phyloP scores from a whole-genome alignment of 2,888 invertebrate species.

The Tolmerus cingulatus region DNA sequence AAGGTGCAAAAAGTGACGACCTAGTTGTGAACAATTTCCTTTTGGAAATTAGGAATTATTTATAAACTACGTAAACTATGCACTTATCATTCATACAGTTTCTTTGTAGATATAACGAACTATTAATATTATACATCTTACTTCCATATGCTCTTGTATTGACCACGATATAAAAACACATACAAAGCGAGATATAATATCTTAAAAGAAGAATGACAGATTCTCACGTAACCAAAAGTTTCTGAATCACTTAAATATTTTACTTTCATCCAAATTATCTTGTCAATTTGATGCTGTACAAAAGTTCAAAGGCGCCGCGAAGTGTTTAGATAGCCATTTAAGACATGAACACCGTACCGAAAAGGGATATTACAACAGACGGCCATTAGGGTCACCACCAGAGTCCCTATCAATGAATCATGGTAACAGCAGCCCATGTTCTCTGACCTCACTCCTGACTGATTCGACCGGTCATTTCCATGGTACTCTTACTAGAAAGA shows the following conservation, averaged over 20 bases:
- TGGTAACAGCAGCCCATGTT: neutral
- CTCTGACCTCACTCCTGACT: neutral
- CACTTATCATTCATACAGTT: too few relatives aligned
- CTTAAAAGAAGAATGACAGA: too few relatives aligned
- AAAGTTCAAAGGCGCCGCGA: neutral
- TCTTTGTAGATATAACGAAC: too few relatives aligned
- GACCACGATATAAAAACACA: too few relatives aligned
- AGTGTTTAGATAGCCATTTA: neutral
- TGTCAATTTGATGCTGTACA: neutral
- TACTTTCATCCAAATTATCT: neutral
- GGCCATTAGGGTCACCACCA: neutral
- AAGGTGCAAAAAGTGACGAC: too few relatives aligned
- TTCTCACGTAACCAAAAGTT: too few relatives aligned
- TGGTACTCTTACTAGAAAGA: neutral
- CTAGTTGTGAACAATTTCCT: too few relatives aligned
- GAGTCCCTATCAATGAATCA: neutral
- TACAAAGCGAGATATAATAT: too few relatives aligned
- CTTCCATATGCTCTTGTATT: too few relatives aligned
- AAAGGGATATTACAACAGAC: neutral
- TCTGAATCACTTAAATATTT: neutral
- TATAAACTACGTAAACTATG: too few relatives aligned
- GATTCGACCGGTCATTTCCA: neutral
- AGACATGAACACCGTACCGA: neutral
- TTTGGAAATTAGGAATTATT: too few relatives aligned
- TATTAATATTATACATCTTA: too few relatives aligned